Base-by-base conservation (phyloP, 2,888 invertebrate genomes). In the Sialis lutaria region DNA sequence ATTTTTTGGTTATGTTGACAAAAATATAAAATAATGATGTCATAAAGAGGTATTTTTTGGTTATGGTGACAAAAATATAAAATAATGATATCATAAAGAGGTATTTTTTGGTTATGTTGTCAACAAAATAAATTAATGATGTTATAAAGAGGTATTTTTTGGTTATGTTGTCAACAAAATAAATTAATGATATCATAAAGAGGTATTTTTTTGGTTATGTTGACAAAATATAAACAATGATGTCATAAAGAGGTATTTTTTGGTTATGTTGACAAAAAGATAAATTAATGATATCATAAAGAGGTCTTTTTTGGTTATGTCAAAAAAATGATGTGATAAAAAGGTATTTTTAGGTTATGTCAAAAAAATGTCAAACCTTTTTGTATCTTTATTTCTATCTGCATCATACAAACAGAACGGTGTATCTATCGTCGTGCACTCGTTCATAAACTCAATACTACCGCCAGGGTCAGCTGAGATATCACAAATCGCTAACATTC, bases 351-450 rank as follows among this genome's bases (percentile, higher is more conserved):
- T 35, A 3, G 4, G 9, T 2, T 35, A 35, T 22, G 22, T 22
- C 22, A 22, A 22, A 22, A 22, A n/a, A n/a, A n/a, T n/a, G 37
- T 39, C 40, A 42, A 53, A 82, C 75, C 84, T 89, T 59, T 95
- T 95, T 0, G 88, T 90, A 57, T 93, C 93, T 64, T 92, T 93
- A 63, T 99, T 96, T 50, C 93, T 79, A 63, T 98, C 95, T 6
- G 98, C 97, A 61, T 99, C 97, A 61, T 99, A 99, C n/a, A 98
- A 74, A 61, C 93, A 95, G 68, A 99, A 99, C 0, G 98, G 98
- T 3, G 91, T 95, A 61, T 99, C 98, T 50, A 99, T 99, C 1
- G 97, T 98, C 0, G 98, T 99, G 62, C 97, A 98, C 61, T 97
- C 97, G 58, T 93, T 92, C 97, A 98, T 97, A 62, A 99, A 98